A percentile compares a stretch with the other conserved stretches of the same genome.
Evolutionary conservation across 2,797 vertebrate genomes (phyloP).

Genomic region (Todus mexicanus): DNA sequence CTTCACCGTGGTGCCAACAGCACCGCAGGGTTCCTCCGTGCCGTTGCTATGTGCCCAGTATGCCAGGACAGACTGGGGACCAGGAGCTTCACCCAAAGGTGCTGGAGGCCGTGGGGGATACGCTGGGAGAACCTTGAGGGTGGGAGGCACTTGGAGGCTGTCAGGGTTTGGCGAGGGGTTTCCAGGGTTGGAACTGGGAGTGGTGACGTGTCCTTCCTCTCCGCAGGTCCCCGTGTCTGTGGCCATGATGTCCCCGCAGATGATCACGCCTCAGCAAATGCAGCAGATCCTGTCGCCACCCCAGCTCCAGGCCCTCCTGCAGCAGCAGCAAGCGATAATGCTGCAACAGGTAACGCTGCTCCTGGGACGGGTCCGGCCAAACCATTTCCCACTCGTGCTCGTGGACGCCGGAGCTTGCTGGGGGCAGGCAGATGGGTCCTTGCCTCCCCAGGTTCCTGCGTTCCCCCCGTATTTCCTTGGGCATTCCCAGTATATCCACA

Average conservation of each 20-base stretch:
- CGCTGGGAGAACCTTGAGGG: not conserved
- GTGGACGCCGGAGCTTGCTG: not conserved
- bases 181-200: not conserved
- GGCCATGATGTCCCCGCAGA: slow-evolving; percentile 99
- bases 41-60: rapidly evolving
- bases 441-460: not conserved
- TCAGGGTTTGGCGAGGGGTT: rapidly evolving
- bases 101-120: rapidly evolving
- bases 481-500: not conserved
- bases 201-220: not conserved
- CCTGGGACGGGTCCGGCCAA: not conserved
- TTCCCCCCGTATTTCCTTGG: not conserved
- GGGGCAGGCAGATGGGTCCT: not conserved
- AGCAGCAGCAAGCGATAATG: slow-evolving; percentile 98
- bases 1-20: not conserved
- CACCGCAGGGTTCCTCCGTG: not conserved
- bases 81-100: not conserved
- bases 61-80: not conserved
- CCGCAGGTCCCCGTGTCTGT: slow-evolving; percentile 92
- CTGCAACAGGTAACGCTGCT: slow-evolving; percentile 88
- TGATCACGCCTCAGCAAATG: slow-evolving; percentile 98
- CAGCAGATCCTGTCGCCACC: slow-evolving; percentile 97
- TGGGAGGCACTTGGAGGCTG: not conserved
- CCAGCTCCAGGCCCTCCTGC: slow-evolving; percentile 95
- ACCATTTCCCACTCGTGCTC: rapidly evolving